phyloP scores from a whole-genome alignment of 1,140 invertebrate genomes.

The Dreissena polymorpha region DNA sequence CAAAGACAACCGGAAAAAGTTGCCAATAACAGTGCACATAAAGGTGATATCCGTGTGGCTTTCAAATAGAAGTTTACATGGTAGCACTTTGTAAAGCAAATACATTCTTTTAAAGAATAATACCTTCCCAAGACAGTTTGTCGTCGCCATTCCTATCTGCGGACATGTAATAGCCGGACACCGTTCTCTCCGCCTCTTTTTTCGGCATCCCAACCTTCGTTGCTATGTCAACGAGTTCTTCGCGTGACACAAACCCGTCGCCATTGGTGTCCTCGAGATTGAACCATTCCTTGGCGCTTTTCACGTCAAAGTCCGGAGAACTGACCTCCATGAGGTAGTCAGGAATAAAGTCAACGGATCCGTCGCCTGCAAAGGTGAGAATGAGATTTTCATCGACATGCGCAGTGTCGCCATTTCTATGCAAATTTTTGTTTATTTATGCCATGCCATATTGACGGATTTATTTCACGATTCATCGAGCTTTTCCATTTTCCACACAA shows the following conservation, averaged over 20 bases:
- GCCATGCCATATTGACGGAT: not conserved
- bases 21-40: not conserved
- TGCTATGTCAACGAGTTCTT: constrained; percentile 66
- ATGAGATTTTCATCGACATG: not conserved
- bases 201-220: constrained; percentile 62
- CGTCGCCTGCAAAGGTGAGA: constrained; percentile 56
- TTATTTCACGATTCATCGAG: too few relatives aligned
- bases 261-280: constrained; percentile 66
- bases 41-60: not conserved
- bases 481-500: too few relatives aligned
- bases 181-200: constrained; percentile 61
- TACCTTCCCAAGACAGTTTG: constrained; percentile 66
- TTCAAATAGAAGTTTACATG: not conserved
- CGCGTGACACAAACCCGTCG: constrained; percentile 64
- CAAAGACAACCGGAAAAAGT: not conserved
- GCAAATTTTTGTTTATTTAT: not conserved
- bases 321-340: constrained; percentile 70
- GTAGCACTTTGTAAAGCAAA: not conserved
- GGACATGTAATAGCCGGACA: constrained; percentile 66
- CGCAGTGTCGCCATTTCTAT: not conserved
- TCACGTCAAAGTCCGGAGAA: constrained; percentile 60
- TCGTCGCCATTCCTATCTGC: constrained; percentile 64
- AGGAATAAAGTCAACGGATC: constrained; percentile 70
- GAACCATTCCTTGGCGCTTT: constrained; percentile 69
- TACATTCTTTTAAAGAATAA: not conserved